A percentile compares a stretch with the other conserved stretches of the same genome.
These are phyloP conservation scores for Deilephila elpenor DNA, from an alignment of 2,888 invertebrate genomes.

Conservation along the genomic window DNA sequence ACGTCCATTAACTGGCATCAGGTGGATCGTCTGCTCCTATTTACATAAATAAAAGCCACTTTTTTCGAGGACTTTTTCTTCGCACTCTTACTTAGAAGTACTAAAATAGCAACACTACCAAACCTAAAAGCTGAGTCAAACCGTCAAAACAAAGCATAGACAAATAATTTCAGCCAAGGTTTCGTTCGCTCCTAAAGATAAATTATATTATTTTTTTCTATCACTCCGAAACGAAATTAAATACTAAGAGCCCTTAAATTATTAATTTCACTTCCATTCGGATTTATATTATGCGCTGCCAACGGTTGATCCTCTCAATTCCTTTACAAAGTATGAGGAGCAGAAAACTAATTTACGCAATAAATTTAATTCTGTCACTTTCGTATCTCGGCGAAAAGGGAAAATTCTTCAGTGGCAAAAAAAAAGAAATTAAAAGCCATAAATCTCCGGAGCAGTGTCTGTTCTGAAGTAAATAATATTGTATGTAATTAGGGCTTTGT, in stretches of 20 bases:
- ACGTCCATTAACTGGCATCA: no score
- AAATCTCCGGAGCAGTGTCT: slow-evolving; percentile 28
- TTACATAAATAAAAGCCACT: not conserved
- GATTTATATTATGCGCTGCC: slow-evolving; percentile 8
- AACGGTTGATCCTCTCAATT: slow-evolving; percentile 25
- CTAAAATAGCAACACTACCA: no score
- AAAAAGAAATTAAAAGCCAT: slow-evolving; percentile 50
- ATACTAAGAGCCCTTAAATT: not conserved
- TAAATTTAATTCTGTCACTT: slow-evolving; percentile 45
- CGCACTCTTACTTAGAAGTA: no score
- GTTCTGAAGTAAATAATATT: slow-evolving; percentile 29
- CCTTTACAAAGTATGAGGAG: slow-evolving; percentile 28
- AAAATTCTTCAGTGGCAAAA: slow-evolving; percentile 34
- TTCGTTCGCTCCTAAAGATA: not conserved
- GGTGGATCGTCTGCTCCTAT: no score
- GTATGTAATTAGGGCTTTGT: slow-evolving; percentile 16
- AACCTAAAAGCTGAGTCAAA: no score
- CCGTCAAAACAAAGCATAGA: no score
- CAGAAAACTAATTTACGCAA: slow-evolving; percentile 45
- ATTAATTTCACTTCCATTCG: slow-evolving; percentile 21
- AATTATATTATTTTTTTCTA: not conserved
- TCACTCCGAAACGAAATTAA: not conserved
- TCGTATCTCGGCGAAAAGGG: slow-evolving; percentile 36
- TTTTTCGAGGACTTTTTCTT: no score
- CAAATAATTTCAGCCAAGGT: no score